phyloP scores from a whole-genome alignment of 35 echinoderm and acorn worm species.

The Apostichopus parvimensis region DNA sequence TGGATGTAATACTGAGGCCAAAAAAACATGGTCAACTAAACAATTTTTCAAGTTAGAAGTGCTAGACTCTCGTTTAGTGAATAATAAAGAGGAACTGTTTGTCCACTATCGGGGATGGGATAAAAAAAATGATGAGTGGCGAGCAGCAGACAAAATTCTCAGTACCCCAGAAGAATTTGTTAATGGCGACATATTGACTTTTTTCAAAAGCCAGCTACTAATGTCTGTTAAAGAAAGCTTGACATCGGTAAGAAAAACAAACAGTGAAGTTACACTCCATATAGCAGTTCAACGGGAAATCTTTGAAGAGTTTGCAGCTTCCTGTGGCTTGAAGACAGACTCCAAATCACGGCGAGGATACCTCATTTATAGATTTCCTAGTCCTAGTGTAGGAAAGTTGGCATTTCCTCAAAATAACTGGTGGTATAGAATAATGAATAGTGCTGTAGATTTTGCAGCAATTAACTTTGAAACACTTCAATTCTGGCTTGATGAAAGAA shows the following conservation, averaged over 20 bases:
- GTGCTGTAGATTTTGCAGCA: not conserved
- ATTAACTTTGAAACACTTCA: slow-evolving; percentile 19
- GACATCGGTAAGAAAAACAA: not conserved
- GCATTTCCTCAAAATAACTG: not conserved
- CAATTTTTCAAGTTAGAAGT: slow-evolving; percentile 24
- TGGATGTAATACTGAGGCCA: not conserved
- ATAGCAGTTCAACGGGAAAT: not conserved
- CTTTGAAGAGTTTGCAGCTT: not conserved
- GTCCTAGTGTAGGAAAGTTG: not conserved
- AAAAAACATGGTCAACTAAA: not conserved
- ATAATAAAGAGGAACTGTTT: not conserved
- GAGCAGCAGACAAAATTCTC: not conserved
- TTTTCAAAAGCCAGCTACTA: not conserved
- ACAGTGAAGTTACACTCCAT: slow-evolving; percentile 12
- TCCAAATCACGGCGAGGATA: not conserved
- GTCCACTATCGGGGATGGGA: slow-evolving; percentile 19
- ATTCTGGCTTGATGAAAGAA: not conserved
- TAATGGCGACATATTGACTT: not conserved
- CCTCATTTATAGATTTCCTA: not conserved
- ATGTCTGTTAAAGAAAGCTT: not conserved
- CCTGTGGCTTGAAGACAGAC: not conserved
- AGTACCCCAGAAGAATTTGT: slow-evolving; percentile 10
- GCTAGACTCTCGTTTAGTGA: not conserved
- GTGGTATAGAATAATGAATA: slow-evolving; percentile 14
- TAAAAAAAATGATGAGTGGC: slow-evolving; percentile 27